These are phyloP conservation scores for human (Homo sapiens) DNA, from an alignment of 2,113 vertebrate species.

Conservation along the genomic window DNA sequence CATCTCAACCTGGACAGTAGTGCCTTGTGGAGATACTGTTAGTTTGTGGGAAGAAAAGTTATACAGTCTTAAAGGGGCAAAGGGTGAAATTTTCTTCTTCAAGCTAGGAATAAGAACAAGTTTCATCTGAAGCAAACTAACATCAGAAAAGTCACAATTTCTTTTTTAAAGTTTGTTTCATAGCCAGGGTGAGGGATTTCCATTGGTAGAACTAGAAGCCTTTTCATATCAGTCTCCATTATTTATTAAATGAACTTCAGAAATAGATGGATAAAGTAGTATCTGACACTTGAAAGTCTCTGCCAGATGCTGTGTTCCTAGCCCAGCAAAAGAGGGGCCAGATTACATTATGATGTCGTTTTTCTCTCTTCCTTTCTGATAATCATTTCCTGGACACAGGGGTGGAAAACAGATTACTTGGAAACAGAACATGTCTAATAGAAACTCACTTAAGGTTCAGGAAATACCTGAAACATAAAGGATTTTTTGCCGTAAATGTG, in stretches of 20 bases:
- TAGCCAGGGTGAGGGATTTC: not conserved
- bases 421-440: not conserved
- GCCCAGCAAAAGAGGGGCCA: not conserved
- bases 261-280: not conserved
- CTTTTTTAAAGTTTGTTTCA: not conserved
- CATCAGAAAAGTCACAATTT: not conserved
- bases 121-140: not conserved
- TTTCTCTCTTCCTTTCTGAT: not conserved
- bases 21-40: not conserved
- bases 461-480: not conserved
- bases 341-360: not conserved
- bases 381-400: not conserved
- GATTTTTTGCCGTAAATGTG: not conserved
- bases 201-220: not conserved
- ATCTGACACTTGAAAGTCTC: not conserved
- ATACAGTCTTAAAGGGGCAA: accelerated
- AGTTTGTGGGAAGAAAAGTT: not conserved
- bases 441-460: not conserved
- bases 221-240: not conserved
- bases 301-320: not conserved
- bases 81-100: not conserved
- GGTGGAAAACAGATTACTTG: not conserved
- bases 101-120: not conserved
- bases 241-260: not conserved
- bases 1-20: not conserved